Conservation (phyloP, 2,888 invertebrate genomes). For the Xanthia togata region DNA sequence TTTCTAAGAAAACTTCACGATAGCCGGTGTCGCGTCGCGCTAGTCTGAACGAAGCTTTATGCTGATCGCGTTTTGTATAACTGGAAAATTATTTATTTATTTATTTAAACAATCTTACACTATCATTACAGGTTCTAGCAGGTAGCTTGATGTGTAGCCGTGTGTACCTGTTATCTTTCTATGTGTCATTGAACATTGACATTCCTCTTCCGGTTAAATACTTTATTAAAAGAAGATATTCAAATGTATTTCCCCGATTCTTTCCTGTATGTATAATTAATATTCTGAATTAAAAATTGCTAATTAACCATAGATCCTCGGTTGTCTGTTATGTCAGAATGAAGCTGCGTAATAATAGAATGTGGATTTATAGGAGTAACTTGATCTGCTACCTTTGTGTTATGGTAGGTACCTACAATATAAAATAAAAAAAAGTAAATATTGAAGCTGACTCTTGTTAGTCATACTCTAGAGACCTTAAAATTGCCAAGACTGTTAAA, state of each 20-base stretch:
- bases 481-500: background rate
- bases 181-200: background rate
- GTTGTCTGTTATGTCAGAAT: conserved; percentile 25
- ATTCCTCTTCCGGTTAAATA: background rate
- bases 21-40: too few relatives aligned
- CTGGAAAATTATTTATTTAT: too few relatives aligned
- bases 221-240: background rate
- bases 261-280: background rate
- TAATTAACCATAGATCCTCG: conserved; percentile 6
- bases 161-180: background rate
- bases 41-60: too few relatives aligned
- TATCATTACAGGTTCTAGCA: too few relatives aligned
- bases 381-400: conserved; percentile 20
- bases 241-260: conserved; percentile 31
- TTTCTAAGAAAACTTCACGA: too few relatives aligned
- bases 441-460: background rate
- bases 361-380: conserved; percentile 33
- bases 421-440: conserved; percentile 1
- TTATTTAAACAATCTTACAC: too few relatives aligned
- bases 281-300: conserved; percentile 16
- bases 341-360: conserved; percentile 24
- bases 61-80: too few relatives aligned
- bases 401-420: background rate
- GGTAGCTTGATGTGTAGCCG: too few relatives aligned
- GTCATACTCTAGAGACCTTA: background rate